Percentiles rank a stretch among this genome's conserved stretches.
These are phyloP conservation scores for Galago senegalensis DNA, from an alignment of 2,797 vertebrate species.

Conservation along the genomic window DNA sequence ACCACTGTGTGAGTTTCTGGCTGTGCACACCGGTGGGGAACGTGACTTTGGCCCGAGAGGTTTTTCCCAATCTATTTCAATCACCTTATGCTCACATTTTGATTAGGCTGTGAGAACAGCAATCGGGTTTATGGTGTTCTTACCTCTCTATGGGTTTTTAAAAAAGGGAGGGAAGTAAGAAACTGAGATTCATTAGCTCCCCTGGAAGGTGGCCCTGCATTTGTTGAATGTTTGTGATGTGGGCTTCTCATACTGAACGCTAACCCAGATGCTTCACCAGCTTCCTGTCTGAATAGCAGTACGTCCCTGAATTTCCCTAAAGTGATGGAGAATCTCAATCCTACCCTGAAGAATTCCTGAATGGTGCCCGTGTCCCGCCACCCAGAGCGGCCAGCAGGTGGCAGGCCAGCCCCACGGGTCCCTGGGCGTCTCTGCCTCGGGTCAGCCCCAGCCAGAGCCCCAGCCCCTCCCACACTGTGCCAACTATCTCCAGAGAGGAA, in stretches of 20 bases:
- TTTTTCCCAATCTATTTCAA: not conserved
- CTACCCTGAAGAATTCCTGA: not conserved
- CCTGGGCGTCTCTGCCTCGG: rapidly evolving
- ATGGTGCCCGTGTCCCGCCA: no score
- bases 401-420: conserved; percentile 78
- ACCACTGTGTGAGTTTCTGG: not conserved
- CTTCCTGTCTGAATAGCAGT: not conserved
- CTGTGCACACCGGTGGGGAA: not conserved
- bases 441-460: not conserved
- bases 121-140: not conserved
- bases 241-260: not conserved
- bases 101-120: not conserved
- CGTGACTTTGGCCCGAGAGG: not conserved
- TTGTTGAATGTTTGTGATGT: not conserved
- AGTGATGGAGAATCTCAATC: not conserved
- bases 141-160: not conserved
- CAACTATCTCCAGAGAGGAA: conserved; percentile 40
- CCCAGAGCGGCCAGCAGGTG: conserved; percentile 85
- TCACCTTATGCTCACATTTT: not conserved
- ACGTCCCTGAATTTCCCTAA: not conserved
- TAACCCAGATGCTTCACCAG: not conserved
- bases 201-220: not conserved
- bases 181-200: not conserved
- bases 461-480: conserved; percentile 8
- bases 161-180: not conserved